A percentile compares a stretch with the other conserved stretches of the same genome.
Conservation (phyloP, 1,140 invertebrate species). For the Nymphalis io region DNA sequence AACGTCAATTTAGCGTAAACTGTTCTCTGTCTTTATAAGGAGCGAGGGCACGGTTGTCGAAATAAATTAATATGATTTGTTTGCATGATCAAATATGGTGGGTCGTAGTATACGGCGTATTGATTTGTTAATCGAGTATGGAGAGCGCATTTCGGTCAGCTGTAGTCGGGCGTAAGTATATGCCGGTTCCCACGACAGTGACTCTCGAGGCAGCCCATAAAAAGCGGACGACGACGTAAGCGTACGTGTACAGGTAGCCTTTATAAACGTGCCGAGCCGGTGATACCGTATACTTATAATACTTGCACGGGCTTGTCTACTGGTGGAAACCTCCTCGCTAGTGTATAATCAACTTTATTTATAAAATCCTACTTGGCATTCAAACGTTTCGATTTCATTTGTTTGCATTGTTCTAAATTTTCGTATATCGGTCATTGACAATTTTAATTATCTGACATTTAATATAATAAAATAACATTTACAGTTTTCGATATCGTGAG, state of each 20-base stretch:
- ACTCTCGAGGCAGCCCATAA: conserved; percentile 76
- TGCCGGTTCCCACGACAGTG: conserved; percentile 81
- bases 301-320: conserved; percentile 35
- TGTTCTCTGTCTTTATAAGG: conserved; percentile 43
- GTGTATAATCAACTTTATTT: conserved; percentile 38
- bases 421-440: conserved; percentile 4
- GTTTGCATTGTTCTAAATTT: background rate
- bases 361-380: conserved; percentile 5
- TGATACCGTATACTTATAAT: conserved; percentile 43
- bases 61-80: conserved; percentile 58
- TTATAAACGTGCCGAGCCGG: conserved; percentile 64
- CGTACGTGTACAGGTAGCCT: conserved; percentile 74
- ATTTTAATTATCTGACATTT: conserved; percentile 48
- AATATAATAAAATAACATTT: conserved; percentile 39
- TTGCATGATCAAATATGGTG: conserved; percentile 65
- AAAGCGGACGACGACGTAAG: conserved; percentile 72
- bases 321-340: conserved; percentile 17
- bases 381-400: too few species aligned
- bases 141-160: conserved; percentile 80
- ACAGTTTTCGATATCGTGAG: conserved; percentile 42
- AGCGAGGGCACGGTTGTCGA: conserved; percentile 54
- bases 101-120: conserved; percentile 66
- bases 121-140: conserved; percentile 81
- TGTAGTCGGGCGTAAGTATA: conserved; percentile 71
- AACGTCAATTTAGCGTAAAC: conserved; percentile 25